These are phyloP conservation scores for Microctenopoma lineatum DNA, from an alignment of 2,797 vertebrate species.

Conservation along the genomic window DNA sequence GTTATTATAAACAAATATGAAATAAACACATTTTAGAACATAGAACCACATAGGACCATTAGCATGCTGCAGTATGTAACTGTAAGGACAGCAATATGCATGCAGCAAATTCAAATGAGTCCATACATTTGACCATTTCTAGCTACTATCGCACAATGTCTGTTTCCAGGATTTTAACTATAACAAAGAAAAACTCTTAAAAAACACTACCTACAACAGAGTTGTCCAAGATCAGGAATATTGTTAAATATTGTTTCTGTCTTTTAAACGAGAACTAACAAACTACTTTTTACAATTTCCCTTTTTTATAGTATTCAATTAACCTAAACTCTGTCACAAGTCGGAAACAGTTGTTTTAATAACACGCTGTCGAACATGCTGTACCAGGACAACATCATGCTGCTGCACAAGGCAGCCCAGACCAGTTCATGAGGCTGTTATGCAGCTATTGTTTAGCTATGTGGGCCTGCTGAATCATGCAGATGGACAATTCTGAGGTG, in stretches of 20 bases:
- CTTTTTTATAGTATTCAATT: not conserved
- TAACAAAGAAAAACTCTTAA: not conserved
- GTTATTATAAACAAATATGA: conserved; percentile 14
- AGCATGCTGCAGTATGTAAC: not conserved
- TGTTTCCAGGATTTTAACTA: not conserved
- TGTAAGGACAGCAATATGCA: conserved; percentile 11
- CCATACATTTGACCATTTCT: too few relatives aligned
- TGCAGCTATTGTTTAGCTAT: conserved; percentile 48
- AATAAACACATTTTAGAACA: conserved; percentile 8
- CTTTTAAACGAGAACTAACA: not conserved
- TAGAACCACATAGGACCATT: not conserved
- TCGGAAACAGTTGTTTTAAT: conserved; percentile 6
- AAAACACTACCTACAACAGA: not conserved
- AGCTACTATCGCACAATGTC: not conserved
- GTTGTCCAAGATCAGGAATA: conserved; percentile 1
- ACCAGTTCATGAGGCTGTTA: conserved; percentile 39
- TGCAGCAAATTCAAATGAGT: conserved; percentile 2
- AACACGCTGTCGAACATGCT: conserved; percentile 36
- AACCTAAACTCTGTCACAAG: conserved; percentile 9
- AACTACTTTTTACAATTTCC: conserved; percentile 8
- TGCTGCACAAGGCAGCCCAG: conserved; percentile 24
- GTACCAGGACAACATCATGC: conserved; percentile 46
- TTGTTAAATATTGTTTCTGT: not conserved
- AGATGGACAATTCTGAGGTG: conserved; percentile 16
- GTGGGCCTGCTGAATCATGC: conserved; percentile 54